Evolutionary conservation across 1,140 invertebrate genomes (phyloP), one percentile per base, ranked within the genome.

Genomic region (Marisa cornuarietis): DNA sequence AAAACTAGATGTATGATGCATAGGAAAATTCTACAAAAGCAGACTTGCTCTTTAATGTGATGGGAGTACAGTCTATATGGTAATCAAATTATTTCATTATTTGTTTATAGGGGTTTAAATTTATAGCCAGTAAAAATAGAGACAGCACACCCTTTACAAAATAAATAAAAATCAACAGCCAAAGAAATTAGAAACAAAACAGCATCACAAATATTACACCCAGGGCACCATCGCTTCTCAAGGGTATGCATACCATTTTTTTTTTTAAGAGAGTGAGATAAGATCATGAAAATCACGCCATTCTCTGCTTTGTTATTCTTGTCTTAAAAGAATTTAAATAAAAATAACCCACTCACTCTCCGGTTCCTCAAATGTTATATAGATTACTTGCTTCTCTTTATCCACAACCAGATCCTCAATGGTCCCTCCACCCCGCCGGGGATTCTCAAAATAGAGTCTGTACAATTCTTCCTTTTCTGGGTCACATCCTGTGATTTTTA

Each of bases 281-380:
- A 58, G 54, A 58, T 18, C 11, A 18, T 58, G 54, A 58, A 58
- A 58, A 58, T 58, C 11, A 58, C 4, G 54, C 31, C 31, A 42
- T 42, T 58, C 16, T 58, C 54, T 58, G 54, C 54, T 1, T n/a
- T 58, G 11, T 58, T 18, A 1, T 58, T 58, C 16, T 58, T 14
- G 2, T 20, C 51, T 20, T 42, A 63, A 63, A 63, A 68, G 9
- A n/a, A 13, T 6, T 22, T 11, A 22, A 68, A 68, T 16, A 68
- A n/a, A 68, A 68, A 11, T 68, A 31, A 24, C 31, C 31, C 10
- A 77, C 49, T 26, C 31, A 85, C 82, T 82, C 75, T 81, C 84
- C 42, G 81, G 77, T 0, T 83, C 76, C 63, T 81, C 78, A 82
- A 85, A 85, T 18, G 82, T 83, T 10, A 85, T 82, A 52, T 78